These are phyloP conservation scores for Uromys caudimaculatus DNA, from an alignment of 2,797 vertebrate genomes.

Conservation along the genomic window DNA sequence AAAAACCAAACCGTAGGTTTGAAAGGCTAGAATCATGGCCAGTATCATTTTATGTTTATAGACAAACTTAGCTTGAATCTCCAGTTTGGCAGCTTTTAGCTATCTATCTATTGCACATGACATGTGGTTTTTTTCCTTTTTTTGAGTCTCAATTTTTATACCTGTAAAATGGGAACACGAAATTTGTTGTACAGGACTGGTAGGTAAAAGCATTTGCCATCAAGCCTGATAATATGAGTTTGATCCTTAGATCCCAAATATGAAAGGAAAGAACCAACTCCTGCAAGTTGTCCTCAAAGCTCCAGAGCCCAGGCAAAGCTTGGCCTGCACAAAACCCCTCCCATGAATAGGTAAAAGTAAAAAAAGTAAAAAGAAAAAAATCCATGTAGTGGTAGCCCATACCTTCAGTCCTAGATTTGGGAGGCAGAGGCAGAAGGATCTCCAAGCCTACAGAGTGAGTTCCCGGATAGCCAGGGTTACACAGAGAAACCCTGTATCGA, in stretches of 20 bases:
- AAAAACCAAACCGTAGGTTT: not conserved
- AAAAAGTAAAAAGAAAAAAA: no score
- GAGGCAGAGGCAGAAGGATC: no score
- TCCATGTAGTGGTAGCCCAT: no score
- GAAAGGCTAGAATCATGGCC: not conserved
- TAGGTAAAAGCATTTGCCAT: not conserved
- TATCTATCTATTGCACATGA: not conserved
- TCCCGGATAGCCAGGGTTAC: no score
- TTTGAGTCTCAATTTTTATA: conserved; percentile 24
- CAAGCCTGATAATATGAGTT: not conserved
- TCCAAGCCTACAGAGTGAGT: no score
- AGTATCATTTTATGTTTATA: not conserved
- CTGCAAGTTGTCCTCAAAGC: not conserved
- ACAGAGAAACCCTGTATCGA: no score
- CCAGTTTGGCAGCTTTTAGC: not conserved
- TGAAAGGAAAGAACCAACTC: not conserved
- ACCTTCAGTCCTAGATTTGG: no score
- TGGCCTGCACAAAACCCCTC: no score
- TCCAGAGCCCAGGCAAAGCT: not conserved
- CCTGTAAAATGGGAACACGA: not conserved
- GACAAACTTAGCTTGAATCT: not conserved
- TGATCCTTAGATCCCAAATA: not conserved
- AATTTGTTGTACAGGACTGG: not conserved
- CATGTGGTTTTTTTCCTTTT: not conserved
- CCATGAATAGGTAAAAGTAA: not conserved